Evolutionary conservation across 2,113 vertebrate genomes (phyloP).

Genomic region (Myotis yumanensis): DNA sequence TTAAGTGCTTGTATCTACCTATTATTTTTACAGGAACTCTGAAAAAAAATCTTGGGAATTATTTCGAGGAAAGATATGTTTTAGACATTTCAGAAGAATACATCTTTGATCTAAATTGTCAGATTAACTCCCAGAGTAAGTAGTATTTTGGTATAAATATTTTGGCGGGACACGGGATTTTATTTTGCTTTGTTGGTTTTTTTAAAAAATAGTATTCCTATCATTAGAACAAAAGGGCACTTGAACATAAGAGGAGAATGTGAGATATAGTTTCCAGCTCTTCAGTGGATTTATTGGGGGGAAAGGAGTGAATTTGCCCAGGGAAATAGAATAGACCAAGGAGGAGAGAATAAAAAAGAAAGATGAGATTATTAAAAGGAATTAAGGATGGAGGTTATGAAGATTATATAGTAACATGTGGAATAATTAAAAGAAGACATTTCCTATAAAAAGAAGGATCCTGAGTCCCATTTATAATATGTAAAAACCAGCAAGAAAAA

Average conservation of each 20-base stretch:
- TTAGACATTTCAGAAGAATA: constrained; percentile 2
- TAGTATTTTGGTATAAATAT: not conserved
- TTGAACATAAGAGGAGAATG: not conserved
- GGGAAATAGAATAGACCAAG: not conserved
- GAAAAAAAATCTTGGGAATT: not conserved
- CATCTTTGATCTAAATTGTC: not conserved
- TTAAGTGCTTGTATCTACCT: not conserved
- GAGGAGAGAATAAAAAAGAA: not conserved
- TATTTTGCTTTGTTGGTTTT: not conserved
- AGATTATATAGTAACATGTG: not conserved
- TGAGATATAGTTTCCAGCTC: not conserved
- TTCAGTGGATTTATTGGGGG: not conserved
- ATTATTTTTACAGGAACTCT: not conserved
- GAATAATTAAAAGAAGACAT: constrained; percentile 36
- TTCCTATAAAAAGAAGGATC: not conserved
- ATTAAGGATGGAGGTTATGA: not conserved
- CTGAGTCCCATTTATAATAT: not conserved
- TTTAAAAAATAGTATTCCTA: not conserved
- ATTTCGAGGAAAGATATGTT: not conserved
- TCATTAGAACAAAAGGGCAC: not conserved
- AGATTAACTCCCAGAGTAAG: not conserved
- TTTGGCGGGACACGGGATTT: not conserved
- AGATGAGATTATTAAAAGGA: not conserved
- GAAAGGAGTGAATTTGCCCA: not conserved
- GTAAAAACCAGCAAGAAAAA: constrained; percentile 5